These are phyloP conservation scores for Megamerina dolium DNA, from an alignment of 2,888 invertebrate species.

Conservation along the genomic window DNA sequence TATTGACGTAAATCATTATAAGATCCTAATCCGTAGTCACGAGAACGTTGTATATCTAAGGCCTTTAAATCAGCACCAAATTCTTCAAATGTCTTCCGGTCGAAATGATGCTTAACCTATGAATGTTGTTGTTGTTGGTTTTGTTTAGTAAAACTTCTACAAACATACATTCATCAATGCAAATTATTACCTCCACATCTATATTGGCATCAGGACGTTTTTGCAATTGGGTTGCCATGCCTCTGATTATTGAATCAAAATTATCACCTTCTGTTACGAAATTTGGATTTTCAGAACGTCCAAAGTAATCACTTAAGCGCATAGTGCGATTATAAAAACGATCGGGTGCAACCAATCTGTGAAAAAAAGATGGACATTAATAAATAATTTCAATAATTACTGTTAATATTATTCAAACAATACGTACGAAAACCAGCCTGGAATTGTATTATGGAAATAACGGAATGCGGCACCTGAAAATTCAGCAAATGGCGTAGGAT, in stretches of 20 bases:
- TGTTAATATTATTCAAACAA: neutral
- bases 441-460: slow-evolving; percentile 56
- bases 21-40: slow-evolving; percentile 34
- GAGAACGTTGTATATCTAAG: slow-evolving; percentile 37
- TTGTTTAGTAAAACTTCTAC: neutral
- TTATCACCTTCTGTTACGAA: slow-evolving; percentile 46
- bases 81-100: slow-evolving; percentile 37
- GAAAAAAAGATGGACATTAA: slow-evolving; percentile 4
- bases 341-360: slow-evolving; percentile 32
- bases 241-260: slow-evolving; percentile 65
- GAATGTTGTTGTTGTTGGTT: neutral
- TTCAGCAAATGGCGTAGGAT: slow-evolving; percentile 54
- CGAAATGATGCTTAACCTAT: slow-evolving; percentile 34
- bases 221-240: slow-evolving; percentile 66
- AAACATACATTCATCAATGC: neutral
- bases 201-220: slow-evolving; percentile 67
- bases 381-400: neutral
- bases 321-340: slow-evolving; percentile 32
- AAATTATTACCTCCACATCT: slow-evolving; percentile 45
- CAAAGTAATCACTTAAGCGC: slow-evolving; percentile 35
- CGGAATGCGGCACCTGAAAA: slow-evolving; percentile 59
- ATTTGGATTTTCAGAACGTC: slow-evolving; percentile 26
- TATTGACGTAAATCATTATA: slow-evolving; percentile 36
- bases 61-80: slow-evolving; percentile 54
- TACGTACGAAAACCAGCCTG: slow-evolving; percentile 49